Base-by-base conservation (phyloP, 2,888 invertebrate genomes). In the Stenodera caucasica region DNA sequence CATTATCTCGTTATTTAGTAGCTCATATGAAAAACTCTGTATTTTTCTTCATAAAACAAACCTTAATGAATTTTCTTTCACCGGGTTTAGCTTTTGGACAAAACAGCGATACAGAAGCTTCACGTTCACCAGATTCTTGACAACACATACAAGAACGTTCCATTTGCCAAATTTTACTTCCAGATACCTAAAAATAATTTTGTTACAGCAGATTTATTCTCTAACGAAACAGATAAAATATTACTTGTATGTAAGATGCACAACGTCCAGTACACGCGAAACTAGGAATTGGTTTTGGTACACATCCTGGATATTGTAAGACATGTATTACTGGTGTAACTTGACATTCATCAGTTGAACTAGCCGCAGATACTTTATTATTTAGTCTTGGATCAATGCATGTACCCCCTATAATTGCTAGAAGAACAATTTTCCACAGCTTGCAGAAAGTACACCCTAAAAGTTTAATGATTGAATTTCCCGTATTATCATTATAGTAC, bases 151-250 rank as follows among this genome's bases (percentile, higher is more conserved):
- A 96, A 0, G 94, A 94, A 29, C 96, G 84, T 80, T 96, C 95
- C 90, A 95, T 94, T 85, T 95, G 95, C 95, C 95, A 96, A 77
- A 95, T 92, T 85, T 95, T 95, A 71, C 94, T 94, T 6, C 94
- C 94, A 33, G 95, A 95, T 7, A 96, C 94, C 95, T 95, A 65
- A 57, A 75, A 74, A 63, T 67, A 63, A 55, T 50, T 26, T 33
- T 21, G 30, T 53, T n/a, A n/a, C n/a, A n/a, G n/a, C n/a, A 26
- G 26, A 5, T 26, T 26, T 4, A 26, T 26, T 26, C 5, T 26
- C 26, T 4, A 26, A 4, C 2, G 26, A 26, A 4, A 4, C 26
- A 26, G 5, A 26, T 5, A 5, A 26, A 26, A 26, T 4, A 64
- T 76, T 81, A 94, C 95, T 86, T 96, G 96, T 55, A 96, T 89